Evolutionary conservation across 2,113 vertebrate genomes (phyloP).

Genomic region (Actinemys pallida): DNA sequence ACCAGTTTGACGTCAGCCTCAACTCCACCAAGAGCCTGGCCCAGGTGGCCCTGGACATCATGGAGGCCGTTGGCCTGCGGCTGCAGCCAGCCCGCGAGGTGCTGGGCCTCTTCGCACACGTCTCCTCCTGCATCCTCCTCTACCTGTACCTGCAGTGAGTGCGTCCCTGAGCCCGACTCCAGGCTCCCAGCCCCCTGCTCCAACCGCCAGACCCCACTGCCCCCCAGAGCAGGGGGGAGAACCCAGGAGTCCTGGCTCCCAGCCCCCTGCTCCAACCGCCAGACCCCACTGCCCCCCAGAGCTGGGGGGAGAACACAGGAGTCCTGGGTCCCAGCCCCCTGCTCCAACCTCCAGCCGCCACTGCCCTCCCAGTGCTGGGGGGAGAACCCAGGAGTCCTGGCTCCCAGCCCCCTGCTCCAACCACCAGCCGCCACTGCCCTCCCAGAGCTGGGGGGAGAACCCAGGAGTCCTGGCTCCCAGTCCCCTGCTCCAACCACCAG

Average conservation of each 20-base stretch:
- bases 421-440: too few species aligned
- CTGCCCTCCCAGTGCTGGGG: neutral
- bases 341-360: too few species aligned
- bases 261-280: rapidly evolving
- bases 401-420: too few species aligned
- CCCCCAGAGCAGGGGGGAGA: rapidly evolving
- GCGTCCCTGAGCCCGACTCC: too few species aligned
- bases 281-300: too few species aligned
- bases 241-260: rapidly evolving
- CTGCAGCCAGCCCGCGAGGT: constrained; percentile 56
- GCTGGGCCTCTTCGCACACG: constrained; percentile 74
- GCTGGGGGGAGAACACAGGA: neutral
- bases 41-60: constrained; percentile 83
- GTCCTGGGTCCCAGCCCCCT: neutral
- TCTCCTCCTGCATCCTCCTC: constrained; percentile 75
- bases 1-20: constrained; percentile 77
- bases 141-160: constrained; percentile 85
- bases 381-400: too few species aligned
- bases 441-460: rapidly evolving
- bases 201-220: too few species aligned
- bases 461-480: rapidly evolving
- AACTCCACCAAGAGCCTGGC: constrained; percentile 83
- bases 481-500: rapidly evolving
- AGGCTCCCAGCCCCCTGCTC: too few species aligned
- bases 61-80: constrained; percentile 71